A percentile compares a stretch with the other conserved stretches of the same genome.
Evolutionary conservation across 2,888 invertebrate species (phyloP).

Genomic region (Strigamia maritima): DNA sequence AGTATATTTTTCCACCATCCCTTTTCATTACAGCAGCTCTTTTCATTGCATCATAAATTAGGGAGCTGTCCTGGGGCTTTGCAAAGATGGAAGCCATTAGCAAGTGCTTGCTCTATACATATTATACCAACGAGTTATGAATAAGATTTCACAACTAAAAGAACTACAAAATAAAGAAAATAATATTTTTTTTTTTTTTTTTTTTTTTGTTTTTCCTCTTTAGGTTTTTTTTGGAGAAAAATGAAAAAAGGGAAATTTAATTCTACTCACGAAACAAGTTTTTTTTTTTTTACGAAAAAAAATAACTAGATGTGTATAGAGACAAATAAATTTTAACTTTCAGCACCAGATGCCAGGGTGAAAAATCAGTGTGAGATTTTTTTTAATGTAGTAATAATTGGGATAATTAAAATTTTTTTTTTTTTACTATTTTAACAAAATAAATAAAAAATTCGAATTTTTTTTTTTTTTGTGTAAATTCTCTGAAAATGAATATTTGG

Average conservation of each 20-base stretch:
- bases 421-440: background rate
- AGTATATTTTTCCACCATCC: background rate
- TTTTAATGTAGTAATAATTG: background rate
- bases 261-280: conserved; percentile 8
- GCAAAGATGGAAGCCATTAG: conserved; percentile 27
- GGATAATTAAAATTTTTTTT: background rate
- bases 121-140: conserved; percentile 28
- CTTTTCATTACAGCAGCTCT: conserved; percentile 27
- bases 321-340: conserved; percentile 16
- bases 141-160: conserved; percentile 18
- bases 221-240: background rate
- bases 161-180: background rate
- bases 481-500: background rate
- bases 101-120: conserved; percentile 24
- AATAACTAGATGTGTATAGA: background rate
- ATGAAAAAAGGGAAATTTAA: background rate
- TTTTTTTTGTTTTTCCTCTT: background rate
- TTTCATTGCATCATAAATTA: conserved; percentile 28
- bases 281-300: background rate
- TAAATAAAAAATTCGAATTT: no score
- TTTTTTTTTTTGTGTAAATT: background rate
- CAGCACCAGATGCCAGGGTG: conserved; percentile 1
- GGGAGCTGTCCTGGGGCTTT: conserved; percentile 21
- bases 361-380: conserved; percentile 13
- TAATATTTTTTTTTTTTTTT: background rate